Evolutionary conservation across 2,113 vertebrate species (phyloP).

Genomic region (Pomatorhinus ruficollis): DNA sequence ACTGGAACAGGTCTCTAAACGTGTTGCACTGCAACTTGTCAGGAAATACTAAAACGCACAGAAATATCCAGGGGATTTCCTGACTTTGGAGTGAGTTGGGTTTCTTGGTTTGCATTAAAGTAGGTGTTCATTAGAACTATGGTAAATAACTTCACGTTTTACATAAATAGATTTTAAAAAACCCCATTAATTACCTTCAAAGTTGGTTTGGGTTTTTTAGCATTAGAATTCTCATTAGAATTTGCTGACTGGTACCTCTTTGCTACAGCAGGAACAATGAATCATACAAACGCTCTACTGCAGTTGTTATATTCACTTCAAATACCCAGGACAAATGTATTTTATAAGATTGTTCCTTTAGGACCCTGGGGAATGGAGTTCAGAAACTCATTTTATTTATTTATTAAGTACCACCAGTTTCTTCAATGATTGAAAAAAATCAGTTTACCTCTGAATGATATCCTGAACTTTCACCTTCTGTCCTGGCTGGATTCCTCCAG

Average conservation of each 20-base stretch:
- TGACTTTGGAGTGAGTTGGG: not conserved
- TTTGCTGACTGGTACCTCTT: not conserved
- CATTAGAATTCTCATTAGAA: not conserved
- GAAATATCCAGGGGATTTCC: not conserved
- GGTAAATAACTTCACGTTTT: not conserved
- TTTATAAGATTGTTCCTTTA: not conserved
- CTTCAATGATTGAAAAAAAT: not conserved
- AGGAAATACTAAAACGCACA: not conserved
- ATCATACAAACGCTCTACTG: not conserved
- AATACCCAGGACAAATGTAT: not conserved
- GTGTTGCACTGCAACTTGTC: not conserved
- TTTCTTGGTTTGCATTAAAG: not conserved
- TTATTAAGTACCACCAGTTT: not conserved
- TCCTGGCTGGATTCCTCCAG: constrained; percentile 32
- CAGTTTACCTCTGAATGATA: constrained; percentile 62
- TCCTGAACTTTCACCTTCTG: constrained; percentile 72
- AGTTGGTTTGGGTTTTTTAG: not conserved
- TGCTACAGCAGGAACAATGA: not conserved
- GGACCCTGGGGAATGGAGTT: not conserved
- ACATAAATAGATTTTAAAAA: not conserved
- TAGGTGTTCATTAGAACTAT: not conserved
- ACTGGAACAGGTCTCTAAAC: not conserved
- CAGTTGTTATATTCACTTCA: not conserved
- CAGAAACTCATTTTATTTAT: not conserved
- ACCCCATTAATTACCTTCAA: not conserved